Base-by-base conservation (phyloP, 2,113 vertebrate species). In the Felis catus region DNA sequence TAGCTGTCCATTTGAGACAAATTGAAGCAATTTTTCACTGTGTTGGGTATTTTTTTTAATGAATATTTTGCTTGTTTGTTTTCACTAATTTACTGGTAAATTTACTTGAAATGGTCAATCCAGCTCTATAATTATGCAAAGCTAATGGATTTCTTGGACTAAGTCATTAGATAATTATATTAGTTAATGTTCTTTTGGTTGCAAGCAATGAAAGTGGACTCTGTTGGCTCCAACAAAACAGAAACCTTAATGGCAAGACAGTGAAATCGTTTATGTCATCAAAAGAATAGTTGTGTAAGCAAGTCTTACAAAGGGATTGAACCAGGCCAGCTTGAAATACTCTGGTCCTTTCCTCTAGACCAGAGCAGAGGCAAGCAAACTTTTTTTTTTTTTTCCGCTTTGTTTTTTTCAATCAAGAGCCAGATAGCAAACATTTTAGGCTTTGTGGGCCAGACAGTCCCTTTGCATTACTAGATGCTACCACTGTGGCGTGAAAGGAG, bases 81-180 rank as follows among this genome's bases (percentile, higher is more conserved):
- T 97, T 96, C 51, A 88, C 76, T 90, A 88, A 96, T 96, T 88
- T 65, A 71, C 87, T 94, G 79, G 36, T 94, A 92, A 94, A 84
- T 96, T 92, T 96, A 96, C 58, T 95, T 88, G 58, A 94, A 96
- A 94, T 93, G 41, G 81, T 66, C 76, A 89, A 68, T 81, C 53
- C 13, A 18, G 29, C 66, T 94, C 41, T 88, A 93, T 91, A 97
- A 97, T 97, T 97, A 97, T 61, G 19, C 81, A 95, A 73, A 96
- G 81, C 84, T 97, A 97, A 96, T 97, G 91, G 93, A 91, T 94
- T 97, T 96, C 91, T 96, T 96, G 88, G 74, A 95, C 82, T 73
- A 91, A 89, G 7, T 86, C 66, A 95, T 95, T 94, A 92, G 90
- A 78, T 93, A 73, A 97, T 94, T 97, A 82, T 85, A 95, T 85